phyloP scores from a whole-genome alignment of 2,797 vertebrate genomes.

The Anguilla obscura region DNA sequence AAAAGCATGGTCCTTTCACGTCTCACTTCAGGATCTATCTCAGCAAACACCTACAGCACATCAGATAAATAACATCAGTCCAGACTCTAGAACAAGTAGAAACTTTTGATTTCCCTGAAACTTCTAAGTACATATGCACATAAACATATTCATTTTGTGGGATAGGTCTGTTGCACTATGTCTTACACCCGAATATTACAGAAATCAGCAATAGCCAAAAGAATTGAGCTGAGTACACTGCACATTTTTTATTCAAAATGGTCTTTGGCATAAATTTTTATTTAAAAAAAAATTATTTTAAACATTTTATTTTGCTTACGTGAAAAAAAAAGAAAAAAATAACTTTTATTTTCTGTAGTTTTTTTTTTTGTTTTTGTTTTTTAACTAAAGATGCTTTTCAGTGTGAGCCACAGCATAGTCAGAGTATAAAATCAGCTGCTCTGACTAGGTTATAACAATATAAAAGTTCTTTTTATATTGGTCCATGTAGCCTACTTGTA shows the following conservation, averaged over 20 bases:
- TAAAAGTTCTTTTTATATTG: not conserved
- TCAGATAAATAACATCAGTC: not conserved
- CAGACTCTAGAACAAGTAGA: constrained; percentile 26
- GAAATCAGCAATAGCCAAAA: not conserved
- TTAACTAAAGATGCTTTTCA: not conserved
- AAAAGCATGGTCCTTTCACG: constrained; percentile 50
- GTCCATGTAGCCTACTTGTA: not conserved
- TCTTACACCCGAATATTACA: not conserved
- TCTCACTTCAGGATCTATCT: constrained; percentile 50
- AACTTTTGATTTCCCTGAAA: constrained; percentile 23
- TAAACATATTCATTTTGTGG: not conserved
- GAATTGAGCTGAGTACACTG: too few species aligned
- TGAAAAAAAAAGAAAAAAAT: not conserved
- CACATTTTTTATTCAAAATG: too few species aligned
- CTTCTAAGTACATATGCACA: not conserved
- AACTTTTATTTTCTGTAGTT: not conserved
- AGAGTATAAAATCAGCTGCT: not conserved
- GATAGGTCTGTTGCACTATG: not conserved
- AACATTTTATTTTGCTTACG: not conserved
- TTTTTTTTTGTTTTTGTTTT: not conserved
- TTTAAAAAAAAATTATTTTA: too few species aligned
- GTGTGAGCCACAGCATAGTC: not conserved
- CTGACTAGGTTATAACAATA: too few species aligned
- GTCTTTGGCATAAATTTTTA: too few species aligned
- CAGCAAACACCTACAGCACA: constrained; percentile 52